Conservation (phyloP, 2,113 vertebrate genomes). For the Electrona antarctica region DNA sequence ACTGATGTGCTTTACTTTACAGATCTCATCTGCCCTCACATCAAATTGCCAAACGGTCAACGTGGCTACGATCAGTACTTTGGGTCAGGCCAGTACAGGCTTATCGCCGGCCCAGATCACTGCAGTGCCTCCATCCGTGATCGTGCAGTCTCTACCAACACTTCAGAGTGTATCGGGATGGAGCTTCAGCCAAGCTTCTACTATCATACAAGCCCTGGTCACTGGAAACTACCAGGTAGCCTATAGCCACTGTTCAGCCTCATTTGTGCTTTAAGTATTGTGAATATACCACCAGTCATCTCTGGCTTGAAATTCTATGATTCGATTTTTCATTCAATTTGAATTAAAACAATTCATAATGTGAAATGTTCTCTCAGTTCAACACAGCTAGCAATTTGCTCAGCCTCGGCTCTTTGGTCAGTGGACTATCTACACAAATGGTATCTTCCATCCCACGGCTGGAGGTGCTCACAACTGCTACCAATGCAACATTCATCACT, state of each 20-base stretch:
- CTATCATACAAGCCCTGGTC: constrained; percentile 48
- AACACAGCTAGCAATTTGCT: constrained; percentile 35
- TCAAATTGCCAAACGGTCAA: constrained; percentile 58
- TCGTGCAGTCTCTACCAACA: constrained; percentile 48
- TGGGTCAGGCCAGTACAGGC: constrained; percentile 51
- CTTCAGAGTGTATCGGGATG: constrained; percentile 54
- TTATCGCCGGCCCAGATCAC: constrained; percentile 58
- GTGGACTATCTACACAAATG: constrained; percentile 46
- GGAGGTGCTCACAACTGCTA: constrained; percentile 36
- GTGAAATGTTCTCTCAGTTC: constrained; percentile 40
- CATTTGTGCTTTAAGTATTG: too few relatives aligned
- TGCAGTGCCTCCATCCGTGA: constrained; percentile 22
- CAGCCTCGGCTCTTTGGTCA: constrained; percentile 60
- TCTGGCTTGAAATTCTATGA: too few relatives aligned
- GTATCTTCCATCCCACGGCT: constrained; percentile 36
- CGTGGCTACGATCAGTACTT: constrained; percentile 8
- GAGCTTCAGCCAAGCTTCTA: constrained; percentile 54
- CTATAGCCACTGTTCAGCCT: constrained; percentile 2
- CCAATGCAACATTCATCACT: constrained; percentile 49
- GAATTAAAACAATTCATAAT: background rate
- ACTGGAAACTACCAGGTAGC: constrained; percentile 50
- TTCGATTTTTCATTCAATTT: background rate
- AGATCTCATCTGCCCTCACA: constrained; percentile 58
- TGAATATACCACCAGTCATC: too few relatives aligned
- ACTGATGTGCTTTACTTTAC: background rate